phyloP scores from a whole-genome alignment of 2,113 vertebrate species.

The Hippocampus abdominalis region DNA sequence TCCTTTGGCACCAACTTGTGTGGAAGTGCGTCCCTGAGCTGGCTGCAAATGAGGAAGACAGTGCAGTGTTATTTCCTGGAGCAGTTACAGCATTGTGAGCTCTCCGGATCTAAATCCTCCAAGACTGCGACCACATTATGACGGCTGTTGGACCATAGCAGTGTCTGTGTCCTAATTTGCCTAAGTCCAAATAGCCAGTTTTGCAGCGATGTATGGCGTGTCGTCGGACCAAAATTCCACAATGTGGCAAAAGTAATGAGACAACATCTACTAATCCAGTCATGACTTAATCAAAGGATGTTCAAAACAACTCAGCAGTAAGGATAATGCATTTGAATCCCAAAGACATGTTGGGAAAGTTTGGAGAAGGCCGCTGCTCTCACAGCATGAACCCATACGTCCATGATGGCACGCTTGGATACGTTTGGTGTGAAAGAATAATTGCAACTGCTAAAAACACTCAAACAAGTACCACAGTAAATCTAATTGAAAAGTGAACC shows the following conservation, averaged over 20 bases:
- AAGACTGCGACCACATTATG: slow-evolving; percentile 4
- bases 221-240: not conserved
- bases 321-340: not conserved
- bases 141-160: slow-evolving; percentile 6
- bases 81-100: slow-evolving; percentile 9
- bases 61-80: slow-evolving; percentile 13
- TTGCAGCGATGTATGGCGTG: not conserved
- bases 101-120: not conserved
- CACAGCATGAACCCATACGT: too few relatives aligned
- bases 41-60: slow-evolving; percentile 22
- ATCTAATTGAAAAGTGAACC: too few relatives aligned
- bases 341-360: too few relatives aligned
- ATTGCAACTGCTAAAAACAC: too few relatives aligned
- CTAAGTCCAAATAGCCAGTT: not conserved
- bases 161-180: not conserved
- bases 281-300: not conserved
- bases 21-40: slow-evolving; percentile 27
- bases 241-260: not conserved
- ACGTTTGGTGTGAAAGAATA: too few relatives aligned
- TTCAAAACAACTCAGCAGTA: not conserved
- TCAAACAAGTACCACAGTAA: too few relatives aligned
- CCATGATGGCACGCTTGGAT: too few relatives aligned
- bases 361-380: too few relatives aligned
- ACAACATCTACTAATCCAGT: not conserved
- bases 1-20: slow-evolving; percentile 37